A percentile compares a stretch with the other conserved stretches of the same genome.
These are phyloP conservation scores for Monochamus alternatus DNA, from an alignment of 2,888 invertebrate species.

Conservation along the genomic window DNA sequence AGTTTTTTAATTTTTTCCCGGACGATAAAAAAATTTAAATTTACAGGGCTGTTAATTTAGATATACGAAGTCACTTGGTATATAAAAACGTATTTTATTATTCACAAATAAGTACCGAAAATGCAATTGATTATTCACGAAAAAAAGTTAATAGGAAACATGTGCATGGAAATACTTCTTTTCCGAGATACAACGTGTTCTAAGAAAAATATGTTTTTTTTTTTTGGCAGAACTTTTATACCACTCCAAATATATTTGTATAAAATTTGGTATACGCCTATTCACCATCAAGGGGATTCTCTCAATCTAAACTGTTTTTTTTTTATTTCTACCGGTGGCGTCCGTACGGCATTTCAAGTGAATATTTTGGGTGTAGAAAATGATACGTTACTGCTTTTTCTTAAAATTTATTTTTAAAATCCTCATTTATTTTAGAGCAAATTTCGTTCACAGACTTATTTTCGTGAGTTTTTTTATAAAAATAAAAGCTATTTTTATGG, in stretches of 20 bases:
- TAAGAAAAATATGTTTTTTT: neutral
- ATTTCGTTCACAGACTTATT: too few relatives aligned
- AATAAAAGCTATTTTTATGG: too few relatives aligned
- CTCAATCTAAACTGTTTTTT: neutral
- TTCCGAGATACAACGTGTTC: neutral
- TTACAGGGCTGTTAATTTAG: too few relatives aligned
- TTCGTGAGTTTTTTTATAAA: too few relatives aligned
- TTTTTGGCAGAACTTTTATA: neutral
- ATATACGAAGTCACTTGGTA: too few relatives aligned
- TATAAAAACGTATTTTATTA: too few relatives aligned
- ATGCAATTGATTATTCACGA: too few relatives aligned
- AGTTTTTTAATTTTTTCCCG: too few relatives aligned
- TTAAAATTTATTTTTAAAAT: neutral
- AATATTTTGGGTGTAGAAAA: neutral
- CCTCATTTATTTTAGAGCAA: neutral
- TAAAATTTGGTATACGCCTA: neutral
- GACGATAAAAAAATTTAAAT: too few relatives aligned
- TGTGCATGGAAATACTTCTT: too few relatives aligned
- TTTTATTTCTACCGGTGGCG: constrained; percentile 7
- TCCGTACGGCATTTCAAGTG: neutral
- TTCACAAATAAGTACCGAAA: too few relatives aligned
- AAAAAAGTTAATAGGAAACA: too few relatives aligned
- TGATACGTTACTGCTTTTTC: neutral
- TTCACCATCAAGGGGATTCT: neutral
- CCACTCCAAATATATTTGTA: neutral